phyloP scores from a whole-genome alignment of 1,140 invertebrate species.

The Myzus persicae region DNA sequence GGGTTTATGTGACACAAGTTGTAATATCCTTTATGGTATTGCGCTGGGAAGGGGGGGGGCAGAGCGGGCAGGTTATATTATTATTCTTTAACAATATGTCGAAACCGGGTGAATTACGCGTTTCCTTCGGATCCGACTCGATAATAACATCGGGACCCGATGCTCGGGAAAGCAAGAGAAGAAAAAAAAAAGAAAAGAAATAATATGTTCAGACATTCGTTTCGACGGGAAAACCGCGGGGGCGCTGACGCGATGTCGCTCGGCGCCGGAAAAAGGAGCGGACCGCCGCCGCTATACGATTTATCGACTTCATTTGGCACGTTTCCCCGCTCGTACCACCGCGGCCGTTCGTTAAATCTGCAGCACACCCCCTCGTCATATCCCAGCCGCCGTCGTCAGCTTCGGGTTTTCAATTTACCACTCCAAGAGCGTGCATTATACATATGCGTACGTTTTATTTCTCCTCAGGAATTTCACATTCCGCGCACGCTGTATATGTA shows the following conservation, averaged over 20 bases:
- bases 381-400: not conserved
- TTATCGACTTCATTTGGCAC: conserved; percentile 47
- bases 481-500: not conserved
- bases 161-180: not conserved
- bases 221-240: conserved; percentile 34
- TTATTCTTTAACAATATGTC: not conserved
- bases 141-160: not conserved
- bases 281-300: not conserved
- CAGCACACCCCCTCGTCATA: not conserved
- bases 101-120: not conserved
- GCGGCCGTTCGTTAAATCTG: conserved; percentile 29
- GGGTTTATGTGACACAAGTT: not conserved
- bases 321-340: not conserved
- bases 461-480: not conserved
- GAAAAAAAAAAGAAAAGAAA: not conserved
- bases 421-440: not conserved
- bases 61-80: not conserved
- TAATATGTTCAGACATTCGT: not conserved
- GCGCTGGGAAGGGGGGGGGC: not conserved
- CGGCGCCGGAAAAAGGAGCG: not conserved
- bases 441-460: not conserved
- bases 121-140: not conserved
- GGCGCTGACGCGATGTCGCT: not conserved
- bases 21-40: not conserved
- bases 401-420: conserved; percentile 22